A percentile compares a stretch with the other conserved stretches of the same genome.
These are phyloP conservation scores for Athene noctua DNA, from an alignment of 2,113 vertebrate genomes.

Conservation along the genomic window DNA sequence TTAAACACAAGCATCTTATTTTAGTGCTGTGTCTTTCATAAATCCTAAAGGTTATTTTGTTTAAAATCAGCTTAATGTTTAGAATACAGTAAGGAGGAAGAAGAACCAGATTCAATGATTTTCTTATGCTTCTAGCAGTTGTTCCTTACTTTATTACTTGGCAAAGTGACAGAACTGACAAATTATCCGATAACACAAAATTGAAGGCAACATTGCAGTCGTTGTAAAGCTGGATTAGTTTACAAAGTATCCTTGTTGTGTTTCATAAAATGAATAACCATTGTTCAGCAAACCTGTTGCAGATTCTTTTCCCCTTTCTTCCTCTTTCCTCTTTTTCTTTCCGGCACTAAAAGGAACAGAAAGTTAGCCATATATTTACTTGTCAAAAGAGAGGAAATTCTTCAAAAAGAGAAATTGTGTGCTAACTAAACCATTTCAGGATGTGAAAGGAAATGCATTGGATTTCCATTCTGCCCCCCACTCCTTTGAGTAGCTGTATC, in stretches of 20 bases:
- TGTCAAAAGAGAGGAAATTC: slow-evolving; percentile 60
- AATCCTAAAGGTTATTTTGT: neutral
- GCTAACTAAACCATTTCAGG: neutral
- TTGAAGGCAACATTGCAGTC: slow-evolving; percentile 13
- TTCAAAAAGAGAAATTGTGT: slow-evolving; percentile 61
- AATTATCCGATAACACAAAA: slow-evolving; percentile 66
- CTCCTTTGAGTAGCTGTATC: neutral
- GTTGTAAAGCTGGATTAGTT: slow-evolving; percentile 43
- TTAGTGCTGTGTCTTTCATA: neutral
- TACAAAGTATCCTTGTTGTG: slow-evolving; percentile 45
- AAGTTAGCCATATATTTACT: slow-evolving; percentile 57
- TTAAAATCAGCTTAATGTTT: slow-evolving; percentile 12
- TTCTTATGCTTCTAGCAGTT: neutral
- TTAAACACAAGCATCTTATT: neutral
- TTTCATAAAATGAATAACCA: slow-evolving; percentile 40
- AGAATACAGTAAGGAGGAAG: neutral
- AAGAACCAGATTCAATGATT: slow-evolving; percentile 21
- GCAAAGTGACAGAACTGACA: slow-evolving; percentile 68
- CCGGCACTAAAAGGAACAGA: neutral
- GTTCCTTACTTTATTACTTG: slow-evolving; percentile 60
- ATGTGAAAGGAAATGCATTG: neutral
- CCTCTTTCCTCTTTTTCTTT: slow-evolving; percentile 18
- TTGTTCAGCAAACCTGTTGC: slow-evolving; percentile 29
- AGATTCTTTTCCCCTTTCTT: slow-evolving; percentile 2
- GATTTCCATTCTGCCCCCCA: neutral